Percentiles rank a stretch among this genome's conserved stretches.
Evolutionary conservation across 2,888 invertebrate species (phyloP).

Genomic region (Malthinus flaveolus): DNA sequence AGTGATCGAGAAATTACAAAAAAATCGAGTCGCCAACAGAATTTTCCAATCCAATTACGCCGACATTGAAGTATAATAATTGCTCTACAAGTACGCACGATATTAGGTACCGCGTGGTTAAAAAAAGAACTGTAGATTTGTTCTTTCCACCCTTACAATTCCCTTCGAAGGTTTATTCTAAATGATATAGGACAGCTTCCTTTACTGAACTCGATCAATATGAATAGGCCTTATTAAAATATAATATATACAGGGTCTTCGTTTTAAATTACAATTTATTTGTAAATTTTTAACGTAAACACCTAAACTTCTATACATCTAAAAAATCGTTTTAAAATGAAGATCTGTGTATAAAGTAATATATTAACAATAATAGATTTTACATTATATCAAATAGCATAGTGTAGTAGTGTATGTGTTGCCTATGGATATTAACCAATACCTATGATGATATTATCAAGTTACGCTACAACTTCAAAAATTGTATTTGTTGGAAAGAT

Average conservation of each 20-base stretch:
- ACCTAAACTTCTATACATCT: no score
- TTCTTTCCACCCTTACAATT: slow-evolving; percentile 7
- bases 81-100: no score
- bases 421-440: slow-evolving; percentile 7
- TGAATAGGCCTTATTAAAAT: slow-evolving; percentile 38
- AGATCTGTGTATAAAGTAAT: slow-evolving; percentile 23
- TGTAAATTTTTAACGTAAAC: background rate
- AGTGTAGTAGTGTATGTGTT: slow-evolving; percentile 15
- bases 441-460: no score
- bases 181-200: slow-evolving; percentile 30
- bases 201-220: slow-evolving; percentile 41
- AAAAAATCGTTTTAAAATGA: slow-evolving; percentile 17
- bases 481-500: no score
- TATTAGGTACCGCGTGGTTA: no score
- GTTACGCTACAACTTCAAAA: no score
- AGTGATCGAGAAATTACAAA: no score
- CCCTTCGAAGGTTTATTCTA: slow-evolving; percentile 34
- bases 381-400: slow-evolving; percentile 23
- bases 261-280: slow-evolving; percentile 13
- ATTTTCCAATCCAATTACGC: no score
- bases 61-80: no score
- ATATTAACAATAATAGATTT: slow-evolving; percentile 18
- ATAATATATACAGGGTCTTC: slow-evolving; percentile 20
- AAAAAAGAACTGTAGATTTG: no score
- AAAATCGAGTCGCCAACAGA: no score